These are phyloP conservation scores for Ciconia stormi DNA, from an alignment of 2,113 vertebrate genomes.

Conservation along the genomic window DNA sequence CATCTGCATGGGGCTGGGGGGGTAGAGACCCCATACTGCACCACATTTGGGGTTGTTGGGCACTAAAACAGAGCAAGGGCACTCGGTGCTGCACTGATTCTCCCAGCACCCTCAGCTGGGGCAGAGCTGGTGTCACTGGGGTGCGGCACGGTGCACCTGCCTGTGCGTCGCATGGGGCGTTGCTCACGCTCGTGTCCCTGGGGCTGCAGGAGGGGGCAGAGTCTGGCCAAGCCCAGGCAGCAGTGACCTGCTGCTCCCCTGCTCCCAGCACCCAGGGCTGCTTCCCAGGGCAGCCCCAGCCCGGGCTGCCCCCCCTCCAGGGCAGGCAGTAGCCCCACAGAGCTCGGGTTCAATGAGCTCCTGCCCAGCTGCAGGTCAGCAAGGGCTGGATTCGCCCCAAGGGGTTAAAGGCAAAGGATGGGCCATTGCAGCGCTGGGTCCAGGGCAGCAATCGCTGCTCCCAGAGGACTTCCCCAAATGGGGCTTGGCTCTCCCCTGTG, in stretches of 20 bases:
- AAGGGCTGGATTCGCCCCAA: background rate
- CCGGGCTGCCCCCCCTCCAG: background rate
- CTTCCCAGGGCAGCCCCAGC: background rate
- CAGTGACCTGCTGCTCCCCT: background rate
- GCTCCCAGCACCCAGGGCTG: background rate
- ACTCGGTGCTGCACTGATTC: background rate
- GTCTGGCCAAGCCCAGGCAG: background rate
- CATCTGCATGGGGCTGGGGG: background rate
- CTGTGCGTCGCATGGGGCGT: fast-evolving
- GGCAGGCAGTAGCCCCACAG: background rate
- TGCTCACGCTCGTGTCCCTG: background rate
- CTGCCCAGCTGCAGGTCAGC: background rate
- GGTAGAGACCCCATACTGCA: background rate
- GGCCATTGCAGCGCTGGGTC: background rate
- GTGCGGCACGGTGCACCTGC: background rate
- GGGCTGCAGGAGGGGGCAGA: background rate
- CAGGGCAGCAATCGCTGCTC: background rate
- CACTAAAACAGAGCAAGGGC: background rate
- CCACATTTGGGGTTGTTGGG: background rate
- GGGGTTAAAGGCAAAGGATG: background rate
- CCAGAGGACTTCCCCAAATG: background rate
- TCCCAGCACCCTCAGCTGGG: background rate
- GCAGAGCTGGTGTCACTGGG: background rate
- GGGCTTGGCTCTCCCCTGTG: background rate
- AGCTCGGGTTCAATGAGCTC: background rate